Evolutionary conservation across 1,140 invertebrate species (phyloP).

Genomic region (Hesperophylax magnus): DNA sequence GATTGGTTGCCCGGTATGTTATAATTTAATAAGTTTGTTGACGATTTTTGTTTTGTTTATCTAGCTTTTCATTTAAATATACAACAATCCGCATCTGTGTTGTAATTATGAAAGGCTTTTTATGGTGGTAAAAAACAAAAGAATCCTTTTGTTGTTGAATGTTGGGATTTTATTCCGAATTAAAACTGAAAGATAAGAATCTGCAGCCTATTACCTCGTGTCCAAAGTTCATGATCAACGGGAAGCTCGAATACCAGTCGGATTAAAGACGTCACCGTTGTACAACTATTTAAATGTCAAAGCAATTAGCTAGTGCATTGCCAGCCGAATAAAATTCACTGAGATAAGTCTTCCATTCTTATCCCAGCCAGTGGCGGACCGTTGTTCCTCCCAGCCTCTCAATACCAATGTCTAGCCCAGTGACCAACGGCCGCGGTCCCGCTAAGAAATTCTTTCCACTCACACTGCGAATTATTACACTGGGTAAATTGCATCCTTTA

Average conservation of each 20-base stretch:
- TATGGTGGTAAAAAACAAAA: not conserved
- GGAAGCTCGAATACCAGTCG: not conserved
- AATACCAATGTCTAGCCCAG: too few species aligned
- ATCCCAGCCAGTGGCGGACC: too few species aligned
- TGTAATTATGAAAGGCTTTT: not conserved
- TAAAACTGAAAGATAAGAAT: not conserved
- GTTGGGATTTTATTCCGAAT: not conserved
- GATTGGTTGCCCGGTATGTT: too few species aligned
- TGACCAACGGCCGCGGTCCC: not conserved
- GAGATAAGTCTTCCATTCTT: conserved; percentile 3
- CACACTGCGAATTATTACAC: conserved; percentile 30
- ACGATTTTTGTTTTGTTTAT: too few species aligned
- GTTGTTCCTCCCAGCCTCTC: too few species aligned
- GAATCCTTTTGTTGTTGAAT: not conserved
- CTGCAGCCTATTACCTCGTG: not conserved
- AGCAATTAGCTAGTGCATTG: conserved; percentile 46
- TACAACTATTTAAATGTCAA: conserved; percentile 46
- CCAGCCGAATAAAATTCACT: not conserved
- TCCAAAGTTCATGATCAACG: not conserved
- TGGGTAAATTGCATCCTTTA: conserved; percentile 30
- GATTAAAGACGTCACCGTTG: conserved; percentile 7
- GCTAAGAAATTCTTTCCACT: conserved; percentile 33
- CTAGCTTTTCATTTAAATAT: not conserved
- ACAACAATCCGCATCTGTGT: not conserved
- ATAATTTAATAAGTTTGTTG: too few species aligned